Conservation (phyloP, 2,113 vertebrate species). For the Lepus europaeus region DNA sequence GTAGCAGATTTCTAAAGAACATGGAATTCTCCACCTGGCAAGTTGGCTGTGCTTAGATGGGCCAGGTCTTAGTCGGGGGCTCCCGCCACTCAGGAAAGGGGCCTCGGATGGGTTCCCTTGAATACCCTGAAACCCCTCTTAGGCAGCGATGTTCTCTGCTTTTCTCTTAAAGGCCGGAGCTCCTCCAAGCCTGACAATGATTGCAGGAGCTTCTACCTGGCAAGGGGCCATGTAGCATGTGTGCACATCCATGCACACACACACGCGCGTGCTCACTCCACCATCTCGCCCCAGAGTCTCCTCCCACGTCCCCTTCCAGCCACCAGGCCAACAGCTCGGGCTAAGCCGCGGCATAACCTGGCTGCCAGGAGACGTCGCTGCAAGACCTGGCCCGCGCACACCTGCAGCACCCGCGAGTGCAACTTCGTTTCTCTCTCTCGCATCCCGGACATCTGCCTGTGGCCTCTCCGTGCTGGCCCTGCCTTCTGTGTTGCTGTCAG, state of each 20-base stretch:
- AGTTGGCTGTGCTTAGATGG: constrained; percentile 22
- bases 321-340: neutral
- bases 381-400: neutral
- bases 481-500: neutral
- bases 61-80: neutral
- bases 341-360: neutral
- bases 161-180: neutral
- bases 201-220: neutral
- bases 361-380: neutral
- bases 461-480: neutral
- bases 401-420: neutral
- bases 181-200: neutral
- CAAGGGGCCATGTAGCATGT: neutral
- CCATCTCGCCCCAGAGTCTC: neutral
- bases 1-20: constrained; percentile 61
- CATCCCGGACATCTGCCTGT: neutral
- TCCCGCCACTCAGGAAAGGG: neutral
- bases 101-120: neutral
- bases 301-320: neutral
- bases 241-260: too few relatives aligned
- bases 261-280: too few relatives aligned
- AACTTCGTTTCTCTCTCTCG: neutral
- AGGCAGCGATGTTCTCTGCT: neutral
- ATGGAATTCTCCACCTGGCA: constrained; percentile 34
- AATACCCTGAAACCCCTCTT: neutral